phyloP scores from a whole-genome alignment of 2,888 invertebrate species.

The Exocentrus adspersus region DNA sequence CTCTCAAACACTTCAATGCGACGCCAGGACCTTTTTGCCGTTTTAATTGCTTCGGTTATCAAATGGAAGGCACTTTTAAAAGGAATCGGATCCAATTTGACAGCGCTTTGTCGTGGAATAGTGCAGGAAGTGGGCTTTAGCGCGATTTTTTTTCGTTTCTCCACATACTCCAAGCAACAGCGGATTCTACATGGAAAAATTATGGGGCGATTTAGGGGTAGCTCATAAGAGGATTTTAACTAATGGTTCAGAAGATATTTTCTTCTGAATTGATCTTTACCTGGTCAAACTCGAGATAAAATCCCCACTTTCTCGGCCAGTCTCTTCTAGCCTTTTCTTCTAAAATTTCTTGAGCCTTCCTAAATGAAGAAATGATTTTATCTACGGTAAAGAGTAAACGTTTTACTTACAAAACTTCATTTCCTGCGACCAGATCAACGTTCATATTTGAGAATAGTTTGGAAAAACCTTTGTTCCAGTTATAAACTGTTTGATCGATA shows the following conservation, averaged over 20 bases:
- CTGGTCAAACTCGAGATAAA: conserved; percentile 54
- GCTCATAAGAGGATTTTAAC: no score
- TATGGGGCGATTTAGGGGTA: no score
- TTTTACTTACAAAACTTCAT: background rate
- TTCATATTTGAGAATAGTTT: background rate
- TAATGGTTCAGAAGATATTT: no score
- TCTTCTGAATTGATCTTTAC: no score
- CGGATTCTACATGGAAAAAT: no score
- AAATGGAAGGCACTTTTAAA: conserved; percentile 24
- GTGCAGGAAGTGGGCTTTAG: background rate
- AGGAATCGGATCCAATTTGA: conserved; percentile 24
- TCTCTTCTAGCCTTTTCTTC: conserved; percentile 54
- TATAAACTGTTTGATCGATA: background rate
- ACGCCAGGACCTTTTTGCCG: conserved; percentile 23
- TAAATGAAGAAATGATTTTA: no score
- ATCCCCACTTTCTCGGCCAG: conserved; percentile 59
- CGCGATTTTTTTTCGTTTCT: no score
- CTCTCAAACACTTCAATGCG: conserved; percentile 33
- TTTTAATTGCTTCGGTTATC: conserved; percentile 33
- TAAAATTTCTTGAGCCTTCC: conserved; percentile 56
- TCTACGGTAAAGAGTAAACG: no score
- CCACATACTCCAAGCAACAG: no score
- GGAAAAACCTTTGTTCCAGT: background rate
- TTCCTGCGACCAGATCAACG: background rate
- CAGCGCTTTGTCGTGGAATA: conserved; percentile 13